These are phyloP conservation scores for Dastarcus helophoroides DNA, from an alignment of 2,888 invertebrate species.

Conservation along the genomic window DNA sequence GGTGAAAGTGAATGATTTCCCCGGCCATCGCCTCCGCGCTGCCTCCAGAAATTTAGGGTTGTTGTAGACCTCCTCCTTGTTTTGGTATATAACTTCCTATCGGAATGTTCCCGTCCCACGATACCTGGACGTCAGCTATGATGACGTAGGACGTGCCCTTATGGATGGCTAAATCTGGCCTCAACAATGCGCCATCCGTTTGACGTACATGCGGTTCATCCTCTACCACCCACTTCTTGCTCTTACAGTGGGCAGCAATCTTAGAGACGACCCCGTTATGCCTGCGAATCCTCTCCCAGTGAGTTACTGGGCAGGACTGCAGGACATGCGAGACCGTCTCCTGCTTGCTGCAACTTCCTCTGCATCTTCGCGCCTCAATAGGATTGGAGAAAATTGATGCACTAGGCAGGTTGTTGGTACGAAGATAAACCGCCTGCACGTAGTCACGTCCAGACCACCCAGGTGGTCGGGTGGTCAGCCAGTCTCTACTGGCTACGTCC, in stretches of 20 bases:
- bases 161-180: too few relatives aligned
- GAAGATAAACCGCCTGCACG: slow-evolving; percentile 18
- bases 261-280: slow-evolving; percentile 4
- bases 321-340: slow-evolving; percentile 16
- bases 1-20: not conserved
- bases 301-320: slow-evolving; percentile 15
- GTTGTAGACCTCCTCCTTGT: not conserved
- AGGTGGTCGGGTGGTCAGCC: slow-evolving; percentile 10
- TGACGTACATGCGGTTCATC: too few relatives aligned
- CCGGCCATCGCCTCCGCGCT: not conserved
- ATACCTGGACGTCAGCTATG: too few relatives aligned
- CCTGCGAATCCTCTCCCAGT: slow-evolving; percentile 12
- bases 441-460: slow-evolving; percentile 18
- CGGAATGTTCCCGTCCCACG: too few relatives aligned
- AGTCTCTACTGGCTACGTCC: slow-evolving; percentile 1
- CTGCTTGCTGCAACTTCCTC: slow-evolving; percentile 11
- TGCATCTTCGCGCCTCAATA: slow-evolving; percentile 11
- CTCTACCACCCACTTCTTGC: too few relatives aligned
- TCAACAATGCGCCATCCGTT: too few relatives aligned
- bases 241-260: not conserved
- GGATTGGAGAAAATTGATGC: slow-evolving; percentile 14
- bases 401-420: slow-evolving; percentile 17
- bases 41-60: not conserved
- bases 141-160: too few relatives aligned
- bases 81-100: too few relatives aligned